These are phyloP conservation scores for Pseudanteris insignis DNA, from an alignment of 2,888 invertebrate genomes.

Conservation along the genomic window DNA sequence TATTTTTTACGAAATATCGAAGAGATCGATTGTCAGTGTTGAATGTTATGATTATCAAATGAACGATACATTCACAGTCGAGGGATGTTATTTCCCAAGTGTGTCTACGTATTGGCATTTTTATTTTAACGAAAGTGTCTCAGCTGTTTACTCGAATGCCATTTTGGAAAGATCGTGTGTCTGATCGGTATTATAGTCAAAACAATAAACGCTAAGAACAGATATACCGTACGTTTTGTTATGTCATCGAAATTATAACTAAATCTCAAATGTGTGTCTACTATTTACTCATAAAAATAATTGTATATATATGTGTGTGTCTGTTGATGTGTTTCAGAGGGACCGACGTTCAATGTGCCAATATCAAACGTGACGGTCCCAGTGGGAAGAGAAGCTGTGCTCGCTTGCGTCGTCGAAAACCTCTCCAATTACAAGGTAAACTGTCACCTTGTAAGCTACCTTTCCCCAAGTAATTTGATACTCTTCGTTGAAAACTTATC, in stretches of 20 bases:
- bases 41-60: too few species aligned
- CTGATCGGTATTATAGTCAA: too few species aligned
- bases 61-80: too few species aligned
- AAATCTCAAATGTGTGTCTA: neutral
- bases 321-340: conserved; percentile 71
- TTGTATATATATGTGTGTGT: too few species aligned
- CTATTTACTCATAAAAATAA: conserved; percentile 43
- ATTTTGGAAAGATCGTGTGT: too few species aligned
- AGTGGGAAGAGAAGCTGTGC: conserved; percentile 83
- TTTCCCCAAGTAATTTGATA: conserved; percentile 43
- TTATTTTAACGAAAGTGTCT: too few species aligned
- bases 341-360: conserved; percentile 83
- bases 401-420: conserved; percentile 86
- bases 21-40: too few species aligned
- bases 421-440: conserved; percentile 84
- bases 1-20: too few species aligned
- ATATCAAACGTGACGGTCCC: conserved; percentile 86
- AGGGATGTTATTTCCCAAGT: neutral
- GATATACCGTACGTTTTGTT: too few species aligned
- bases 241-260: too few species aligned
- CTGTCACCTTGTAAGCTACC: conserved; percentile 45
- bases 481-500: conserved; percentile 40
- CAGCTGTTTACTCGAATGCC: too few species aligned
- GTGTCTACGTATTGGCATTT: neutral
- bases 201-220: too few species aligned